phyloP scores from a whole-genome alignment of 2,113 vertebrate species.

The Solenodon paradoxus region DNA sequence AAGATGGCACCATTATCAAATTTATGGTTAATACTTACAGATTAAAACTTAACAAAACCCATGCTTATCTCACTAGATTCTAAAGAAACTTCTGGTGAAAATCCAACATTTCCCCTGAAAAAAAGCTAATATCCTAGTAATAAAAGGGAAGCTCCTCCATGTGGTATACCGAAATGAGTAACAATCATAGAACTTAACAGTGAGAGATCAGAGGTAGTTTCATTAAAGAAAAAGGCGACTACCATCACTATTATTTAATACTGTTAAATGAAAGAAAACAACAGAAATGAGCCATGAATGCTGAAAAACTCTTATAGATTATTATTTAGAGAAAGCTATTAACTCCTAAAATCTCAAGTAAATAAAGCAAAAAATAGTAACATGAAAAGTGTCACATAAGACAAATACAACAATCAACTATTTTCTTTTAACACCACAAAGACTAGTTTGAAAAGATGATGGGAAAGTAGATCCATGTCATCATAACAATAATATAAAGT shows the following conservation, averaged over 20 bases:
- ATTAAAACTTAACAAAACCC: conserved; percentile 16
- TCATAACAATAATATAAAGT: not conserved
- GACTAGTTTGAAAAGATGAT: not conserved
- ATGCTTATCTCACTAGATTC: not conserved
- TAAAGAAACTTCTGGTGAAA: conserved; percentile 20
- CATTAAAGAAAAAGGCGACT: not conserved
- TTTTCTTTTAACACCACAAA: not conserved
- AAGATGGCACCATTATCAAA: not conserved
- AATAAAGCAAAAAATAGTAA: not conserved
- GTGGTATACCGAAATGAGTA: not conserved
- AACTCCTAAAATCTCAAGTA: not conserved
- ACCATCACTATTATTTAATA: not conserved
- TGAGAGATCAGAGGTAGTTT: not conserved
- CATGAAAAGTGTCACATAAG: not conserved
- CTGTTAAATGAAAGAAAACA: not conserved
- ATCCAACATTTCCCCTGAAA: not conserved
- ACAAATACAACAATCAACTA: not conserved
- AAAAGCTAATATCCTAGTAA: conserved; percentile 38
- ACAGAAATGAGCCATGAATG: not conserved
- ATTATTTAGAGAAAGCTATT: not conserved
- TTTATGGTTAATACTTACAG: conserved; percentile 15
- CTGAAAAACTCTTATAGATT: not conserved
- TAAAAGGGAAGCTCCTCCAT: not conserved
- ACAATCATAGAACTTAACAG: not conserved
- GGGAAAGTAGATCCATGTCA: not conserved